Percentiles rank a stretch among this genome's conserved stretches.
Conservation (phyloP, 1,140 invertebrate species). For the Hycleus cichorii region DNA sequence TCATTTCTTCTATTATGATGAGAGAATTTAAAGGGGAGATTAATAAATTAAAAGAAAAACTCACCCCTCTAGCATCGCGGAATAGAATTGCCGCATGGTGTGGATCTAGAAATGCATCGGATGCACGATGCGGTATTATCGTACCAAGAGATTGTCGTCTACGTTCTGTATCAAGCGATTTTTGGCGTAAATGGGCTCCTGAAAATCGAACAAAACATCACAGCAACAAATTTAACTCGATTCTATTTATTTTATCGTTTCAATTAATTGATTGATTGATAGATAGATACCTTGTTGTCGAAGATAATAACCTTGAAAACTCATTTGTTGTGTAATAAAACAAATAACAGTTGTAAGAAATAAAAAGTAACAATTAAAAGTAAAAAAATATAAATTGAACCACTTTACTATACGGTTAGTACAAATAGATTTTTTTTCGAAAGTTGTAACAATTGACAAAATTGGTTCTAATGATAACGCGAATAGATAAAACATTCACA, state of each 20-base stretch:
- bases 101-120: constrained; percentile 68
- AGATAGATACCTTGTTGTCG: neutral
- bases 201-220: constrained; percentile 28
- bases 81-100: constrained; percentile 82
- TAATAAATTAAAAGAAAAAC: constrained; percentile 35
- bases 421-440: too few species aligned
- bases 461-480: too few species aligned
- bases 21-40: too few species aligned
- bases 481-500: too few species aligned
- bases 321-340: too few species aligned
- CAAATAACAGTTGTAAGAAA: too few species aligned
- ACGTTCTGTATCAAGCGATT: constrained; percentile 63
- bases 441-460: too few species aligned
- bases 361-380: too few species aligned
- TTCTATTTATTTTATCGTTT: neutral
- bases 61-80: constrained; percentile 81
- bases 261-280: neutral
- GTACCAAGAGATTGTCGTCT: constrained; percentile 65
- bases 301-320: too few species aligned
- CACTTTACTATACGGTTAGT: too few species aligned
- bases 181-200: constrained; percentile 66
- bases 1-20: too few species aligned
- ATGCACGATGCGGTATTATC: constrained; percentile 54
- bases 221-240: neutral
- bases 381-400: too few species aligned